phyloP scores from a whole-genome alignment of 2,888 invertebrate genomes.

The Morpho helenor region DNA sequence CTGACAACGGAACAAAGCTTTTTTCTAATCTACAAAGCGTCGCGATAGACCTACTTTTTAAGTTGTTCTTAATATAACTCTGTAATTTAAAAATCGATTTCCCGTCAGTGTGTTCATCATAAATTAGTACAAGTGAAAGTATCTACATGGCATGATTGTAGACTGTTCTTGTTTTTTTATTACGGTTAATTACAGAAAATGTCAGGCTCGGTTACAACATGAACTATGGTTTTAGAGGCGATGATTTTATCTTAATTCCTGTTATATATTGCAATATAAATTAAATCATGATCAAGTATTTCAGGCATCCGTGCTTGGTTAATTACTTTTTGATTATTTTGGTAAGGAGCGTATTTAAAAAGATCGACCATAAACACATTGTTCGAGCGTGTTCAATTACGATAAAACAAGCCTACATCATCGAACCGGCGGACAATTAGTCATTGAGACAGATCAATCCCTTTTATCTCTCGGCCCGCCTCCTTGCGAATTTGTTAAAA shows the following conservation, averaged over 20 bases:
- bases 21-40: neutral
- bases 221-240: conserved; percentile 23
- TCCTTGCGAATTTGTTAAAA: conserved; percentile 63
- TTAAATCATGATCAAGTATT: neutral
- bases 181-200: conserved; percentile 28
- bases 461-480: conserved; percentile 50
- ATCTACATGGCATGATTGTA: conserved; percentile 34
- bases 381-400: conserved; percentile 33
- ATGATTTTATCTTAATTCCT: conserved; percentile 22
- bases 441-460: conserved; percentile 56
- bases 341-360: conserved; percentile 13
- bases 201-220: conserved; percentile 24
- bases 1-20: too few species aligned
- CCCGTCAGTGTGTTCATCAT: conserved; percentile 2
- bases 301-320: neutral
- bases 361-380: conserved; percentile 32
- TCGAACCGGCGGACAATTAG: conserved; percentile 36
- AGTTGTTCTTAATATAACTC: conserved; percentile 1
- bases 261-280: neutral
- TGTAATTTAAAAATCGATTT: conserved; percentile 11
- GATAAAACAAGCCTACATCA: conserved; percentile 34
- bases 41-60: conserved; percentile 7
- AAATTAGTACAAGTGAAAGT: conserved; percentile 11
- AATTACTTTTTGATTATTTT: conserved; percentile 7
- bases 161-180: conserved; percentile 41